phyloP scores from a whole-genome alignment of 2,113 vertebrate species.

The Psittacara wagleri region DNA sequence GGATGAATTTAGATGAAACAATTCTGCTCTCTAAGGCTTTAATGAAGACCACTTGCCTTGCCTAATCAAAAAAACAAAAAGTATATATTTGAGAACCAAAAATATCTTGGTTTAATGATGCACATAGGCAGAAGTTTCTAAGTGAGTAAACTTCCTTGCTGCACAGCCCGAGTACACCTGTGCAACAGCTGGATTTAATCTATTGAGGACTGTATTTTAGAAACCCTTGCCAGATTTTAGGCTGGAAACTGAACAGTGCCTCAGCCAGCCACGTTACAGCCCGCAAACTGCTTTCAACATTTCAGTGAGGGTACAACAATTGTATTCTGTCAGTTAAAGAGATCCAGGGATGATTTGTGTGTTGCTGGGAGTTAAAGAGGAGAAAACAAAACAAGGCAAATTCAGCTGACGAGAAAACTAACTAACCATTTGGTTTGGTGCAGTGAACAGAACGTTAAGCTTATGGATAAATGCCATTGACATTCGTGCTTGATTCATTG shows the following conservation, averaged over 20 bases:
- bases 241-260: constrained; percentile 21
- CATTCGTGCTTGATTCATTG: neutral
- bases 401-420: neutral
- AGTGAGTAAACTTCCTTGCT: constrained; percentile 11
- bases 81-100: constrained; percentile 33
- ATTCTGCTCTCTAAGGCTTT: constrained; percentile 20
- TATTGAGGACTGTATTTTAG: neutral
- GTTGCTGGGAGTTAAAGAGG: neutral
- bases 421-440: neutral
- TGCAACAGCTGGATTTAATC: constrained; percentile 57
- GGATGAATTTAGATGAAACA: constrained; percentile 22
- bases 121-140: constrained; percentile 27
- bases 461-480: neutral
- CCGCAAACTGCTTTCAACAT: constrained; percentile 36
- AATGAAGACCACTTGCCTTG: constrained; percentile 49
- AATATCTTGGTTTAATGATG: constrained; percentile 48
- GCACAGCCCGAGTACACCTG: constrained; percentile 56
- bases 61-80: constrained; percentile 46
- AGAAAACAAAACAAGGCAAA: neutral
- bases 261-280: constrained; percentile 48
- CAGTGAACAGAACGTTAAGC: neutral
- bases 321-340: constrained; percentile 33
- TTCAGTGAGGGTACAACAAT: constrained; percentile 31
- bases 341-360: constrained; percentile 12
- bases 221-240: neutral